These are phyloP conservation scores for Petrocephalus zakoni DNA, from an alignment of 2,113 vertebrate genomes.

Conservation along the genomic window DNA sequence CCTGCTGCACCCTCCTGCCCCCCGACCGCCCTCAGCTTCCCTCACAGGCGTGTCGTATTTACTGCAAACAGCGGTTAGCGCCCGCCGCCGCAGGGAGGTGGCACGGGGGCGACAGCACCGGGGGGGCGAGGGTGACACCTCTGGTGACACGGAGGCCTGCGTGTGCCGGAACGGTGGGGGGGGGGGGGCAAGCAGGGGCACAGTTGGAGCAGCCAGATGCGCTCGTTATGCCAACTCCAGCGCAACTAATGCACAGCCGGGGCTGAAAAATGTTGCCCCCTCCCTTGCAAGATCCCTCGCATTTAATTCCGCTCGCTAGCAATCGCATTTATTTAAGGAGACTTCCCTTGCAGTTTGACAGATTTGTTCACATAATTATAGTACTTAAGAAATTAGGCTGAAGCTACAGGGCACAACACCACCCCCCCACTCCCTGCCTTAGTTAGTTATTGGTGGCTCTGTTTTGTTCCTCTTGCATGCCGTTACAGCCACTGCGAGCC, in stretches of 20 bases:
- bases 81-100: background rate
- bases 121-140: constrained; percentile 7
- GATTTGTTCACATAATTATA: constrained; percentile 8
- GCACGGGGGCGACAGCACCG: background rate
- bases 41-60: constrained; percentile 22
- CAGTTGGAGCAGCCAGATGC: constrained; percentile 11
- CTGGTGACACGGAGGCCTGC: constrained; percentile 4
- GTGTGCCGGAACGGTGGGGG: background rate
- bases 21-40: constrained; percentile 1
- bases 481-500: background rate
- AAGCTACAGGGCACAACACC: background rate
- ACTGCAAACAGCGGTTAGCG: constrained; percentile 26
- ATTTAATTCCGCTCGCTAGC: background rate
- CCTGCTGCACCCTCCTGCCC: background rate
- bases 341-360: constrained; percentile 3
- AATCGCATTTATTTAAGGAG: background rate
- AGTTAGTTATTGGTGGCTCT: background rate
- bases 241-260: background rate
- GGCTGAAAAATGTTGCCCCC: background rate
- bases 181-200: background rate
- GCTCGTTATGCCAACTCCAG: background rate
- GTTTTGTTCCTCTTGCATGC: background rate
- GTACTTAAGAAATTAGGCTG: constrained; percentile 2
- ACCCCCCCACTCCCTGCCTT: background rate
- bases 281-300: background rate